phyloP scores from a whole-genome alignment of 2,888 invertebrate genomes.

The Brachylomia viminalis region DNA sequence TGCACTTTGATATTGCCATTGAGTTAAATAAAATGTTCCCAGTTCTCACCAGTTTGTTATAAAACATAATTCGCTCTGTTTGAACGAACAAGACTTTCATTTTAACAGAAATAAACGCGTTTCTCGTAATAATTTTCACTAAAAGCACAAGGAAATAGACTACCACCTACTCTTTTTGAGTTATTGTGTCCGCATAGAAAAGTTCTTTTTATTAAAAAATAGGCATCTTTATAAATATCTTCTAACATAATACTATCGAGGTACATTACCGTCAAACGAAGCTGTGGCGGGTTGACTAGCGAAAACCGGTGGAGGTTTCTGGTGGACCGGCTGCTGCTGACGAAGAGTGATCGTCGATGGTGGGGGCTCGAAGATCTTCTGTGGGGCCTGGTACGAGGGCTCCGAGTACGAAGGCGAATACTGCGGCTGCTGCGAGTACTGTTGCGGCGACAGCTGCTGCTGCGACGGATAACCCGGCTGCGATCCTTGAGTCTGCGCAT shows the following conservation, averaged over 20 bases:
- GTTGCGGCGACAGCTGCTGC: slow-evolving; percentile 72
- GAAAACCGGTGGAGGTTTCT: slow-evolving; percentile 94
- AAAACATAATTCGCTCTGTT: slow-evolving; percentile 42
- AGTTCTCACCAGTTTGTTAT: slow-evolving; percentile 47
- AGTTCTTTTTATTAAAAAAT: slow-evolving; percentile 13
- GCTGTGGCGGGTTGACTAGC: slow-evolving; percentile 95
- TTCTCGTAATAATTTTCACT: slow-evolving; percentile 50
- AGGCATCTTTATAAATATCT: background rate
- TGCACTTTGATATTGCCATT: slow-evolving; percentile 73
- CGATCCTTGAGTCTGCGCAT: slow-evolving; percentile 69
- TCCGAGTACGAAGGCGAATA: slow-evolving; percentile 79
- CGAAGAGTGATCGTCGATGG: slow-evolving; percentile 93
- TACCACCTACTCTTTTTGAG: slow-evolving; percentile 55
- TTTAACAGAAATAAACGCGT: slow-evolving; percentile 49
- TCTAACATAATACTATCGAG: slow-evolving; percentile 3
- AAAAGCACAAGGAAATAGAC: slow-evolving; percentile 54
- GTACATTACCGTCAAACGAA: slow-evolving; percentile 91
- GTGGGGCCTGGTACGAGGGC: slow-evolving; percentile 91
- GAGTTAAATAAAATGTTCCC: slow-evolving; percentile 56
- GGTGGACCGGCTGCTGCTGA: slow-evolving; percentile 93
- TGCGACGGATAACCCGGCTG: slow-evolving; percentile 72
- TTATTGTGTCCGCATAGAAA: slow-evolving; percentile 29
- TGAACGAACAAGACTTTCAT: slow-evolving; percentile 40
- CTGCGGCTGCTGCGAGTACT: slow-evolving; percentile 75
- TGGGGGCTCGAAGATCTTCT: slow-evolving; percentile 91